Evolutionary conservation across 2,113 vertebrate species (phyloP).

Genomic region (Alectura lathami): DNA sequence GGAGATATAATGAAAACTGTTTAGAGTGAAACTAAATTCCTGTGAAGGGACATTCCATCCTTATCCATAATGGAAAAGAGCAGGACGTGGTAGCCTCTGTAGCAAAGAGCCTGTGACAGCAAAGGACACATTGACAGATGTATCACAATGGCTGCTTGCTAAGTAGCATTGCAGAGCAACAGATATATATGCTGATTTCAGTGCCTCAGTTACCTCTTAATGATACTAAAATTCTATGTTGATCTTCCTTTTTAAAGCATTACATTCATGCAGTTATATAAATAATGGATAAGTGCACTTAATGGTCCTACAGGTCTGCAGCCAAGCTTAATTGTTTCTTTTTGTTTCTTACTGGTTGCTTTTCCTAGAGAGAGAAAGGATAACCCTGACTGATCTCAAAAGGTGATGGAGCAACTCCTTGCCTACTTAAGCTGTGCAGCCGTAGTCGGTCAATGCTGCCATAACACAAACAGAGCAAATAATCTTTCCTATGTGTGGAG

Average conservation of each 20-base stretch:
- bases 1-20: not conserved
- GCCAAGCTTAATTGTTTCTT: not conserved
- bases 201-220: not conserved
- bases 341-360: not conserved
- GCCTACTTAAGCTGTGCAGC: not conserved
- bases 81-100: not conserved
- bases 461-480: not conserved
- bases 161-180: not conserved
- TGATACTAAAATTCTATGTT: not conserved
- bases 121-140: conserved; percentile 20
- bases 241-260: not conserved
- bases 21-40: not conserved
- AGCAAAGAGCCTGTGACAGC: conserved; percentile 36
- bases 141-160: not conserved
- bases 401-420: not conserved
- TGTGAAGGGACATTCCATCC: not conserved
- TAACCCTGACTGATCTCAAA: not conserved
- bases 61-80: conserved; percentile 12
- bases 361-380: not conserved
- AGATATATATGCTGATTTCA: not conserved
- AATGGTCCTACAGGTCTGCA: not conserved
- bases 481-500: not conserved
- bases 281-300: not conserved
- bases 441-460: not conserved
- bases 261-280: accelerated